A percentile compares a stretch with the other conserved stretches of the same genome.
These are phyloP conservation scores for Acipenser ruthenus DNA, from an alignment of 2,797 vertebrate species.

Conservation along the genomic window DNA sequence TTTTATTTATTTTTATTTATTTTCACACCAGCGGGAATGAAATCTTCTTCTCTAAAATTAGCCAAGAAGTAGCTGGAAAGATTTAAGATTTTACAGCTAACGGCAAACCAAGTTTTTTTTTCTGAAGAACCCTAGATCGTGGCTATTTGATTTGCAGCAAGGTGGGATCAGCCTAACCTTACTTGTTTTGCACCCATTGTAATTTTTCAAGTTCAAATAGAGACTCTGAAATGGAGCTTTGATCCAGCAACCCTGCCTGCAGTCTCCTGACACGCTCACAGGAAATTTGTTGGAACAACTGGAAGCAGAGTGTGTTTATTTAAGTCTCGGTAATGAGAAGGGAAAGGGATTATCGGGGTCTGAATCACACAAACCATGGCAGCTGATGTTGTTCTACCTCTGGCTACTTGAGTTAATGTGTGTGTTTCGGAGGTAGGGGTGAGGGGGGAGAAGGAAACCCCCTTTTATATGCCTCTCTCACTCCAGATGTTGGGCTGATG, in stretches of 20 bases:
- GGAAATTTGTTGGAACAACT: conserved; percentile 77
- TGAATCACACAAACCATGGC: conserved; percentile 59
- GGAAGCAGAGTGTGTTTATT: conserved; percentile 75
- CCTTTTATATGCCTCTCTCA: conserved; percentile 44
- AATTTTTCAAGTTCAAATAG: conserved; percentile 37
- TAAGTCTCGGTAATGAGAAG: conserved; percentile 71
- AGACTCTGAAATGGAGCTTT: conserved; percentile 49
- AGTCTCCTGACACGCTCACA: conserved; percentile 64
- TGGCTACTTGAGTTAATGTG: conserved; percentile 49
- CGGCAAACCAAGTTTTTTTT: no score
- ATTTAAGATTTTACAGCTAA: no score
- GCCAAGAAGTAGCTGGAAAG: no score
- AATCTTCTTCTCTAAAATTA: no score
- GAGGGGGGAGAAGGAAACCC: conserved; percentile 4
- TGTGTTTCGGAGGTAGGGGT: conserved; percentile 15
- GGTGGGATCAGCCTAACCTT: conserved; percentile 57
- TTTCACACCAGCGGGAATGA: no score
- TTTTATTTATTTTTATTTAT: no score
- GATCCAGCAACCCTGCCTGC: conserved; percentile 56
- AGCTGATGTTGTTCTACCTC: conserved; percentile 65
- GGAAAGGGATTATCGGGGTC: conserved; percentile 65
- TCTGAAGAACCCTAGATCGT: no score
- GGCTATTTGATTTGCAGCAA: conserved; percentile 33
- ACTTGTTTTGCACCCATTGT: conserved; percentile 37
- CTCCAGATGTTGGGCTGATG: conserved; percentile 54